phyloP scores from a whole-genome alignment of 2,113 vertebrate species.

The Rhodinocichla rosea region DNA sequence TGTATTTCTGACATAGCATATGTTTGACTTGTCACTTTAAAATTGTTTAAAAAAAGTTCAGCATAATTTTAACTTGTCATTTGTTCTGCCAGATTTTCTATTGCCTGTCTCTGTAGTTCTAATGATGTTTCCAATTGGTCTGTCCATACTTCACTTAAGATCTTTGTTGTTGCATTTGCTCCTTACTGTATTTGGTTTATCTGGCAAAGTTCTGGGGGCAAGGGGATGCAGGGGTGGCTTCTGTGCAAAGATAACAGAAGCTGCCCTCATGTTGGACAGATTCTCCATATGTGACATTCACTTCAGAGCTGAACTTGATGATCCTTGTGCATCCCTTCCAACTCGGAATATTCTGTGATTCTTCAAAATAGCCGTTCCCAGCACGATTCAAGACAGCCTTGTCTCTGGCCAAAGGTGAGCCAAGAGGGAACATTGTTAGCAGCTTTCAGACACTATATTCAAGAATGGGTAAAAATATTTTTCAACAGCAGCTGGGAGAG shows the following conservation, averaged over 20 bases:
- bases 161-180: background rate
- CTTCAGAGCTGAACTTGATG: background rate
- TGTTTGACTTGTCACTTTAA: background rate
- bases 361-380: background rate
- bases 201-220: background rate
- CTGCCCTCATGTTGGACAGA: background rate
- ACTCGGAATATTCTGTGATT: background rate
- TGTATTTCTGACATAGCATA: constrained; percentile 7
- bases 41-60: background rate
- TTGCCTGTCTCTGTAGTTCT: background rate
- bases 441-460: background rate
- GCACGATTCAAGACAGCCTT: background rate
- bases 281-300: no score
- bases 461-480: background rate
- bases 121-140: background rate
- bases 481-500: background rate
- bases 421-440: accelerated
- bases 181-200: background rate
- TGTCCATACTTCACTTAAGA: background rate
- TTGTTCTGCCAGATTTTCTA: background rate
- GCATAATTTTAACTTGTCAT: background rate
- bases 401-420: background rate
- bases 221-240: background rate
- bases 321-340: background rate
- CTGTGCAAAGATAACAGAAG: background rate